Conservation (phyloP, 2,888 invertebrate species). For the Cheiracanthium punctorium region DNA sequence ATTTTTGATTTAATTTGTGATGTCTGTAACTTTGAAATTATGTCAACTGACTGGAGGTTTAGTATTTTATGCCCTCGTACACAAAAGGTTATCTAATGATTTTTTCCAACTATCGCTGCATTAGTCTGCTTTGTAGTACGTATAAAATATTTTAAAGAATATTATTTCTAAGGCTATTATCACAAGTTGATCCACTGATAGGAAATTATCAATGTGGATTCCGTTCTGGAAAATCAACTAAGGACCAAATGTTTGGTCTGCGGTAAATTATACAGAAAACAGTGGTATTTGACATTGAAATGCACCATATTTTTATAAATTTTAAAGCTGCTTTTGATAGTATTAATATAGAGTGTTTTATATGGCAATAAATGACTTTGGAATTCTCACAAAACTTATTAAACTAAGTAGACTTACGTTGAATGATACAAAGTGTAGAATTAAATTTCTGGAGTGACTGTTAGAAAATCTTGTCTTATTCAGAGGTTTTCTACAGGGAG, state of each 20-base stretch:
- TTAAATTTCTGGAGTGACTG: not conserved
- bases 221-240: not conserved
- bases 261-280: not conserved
- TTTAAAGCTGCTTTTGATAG: not conserved
- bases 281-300: not conserved
- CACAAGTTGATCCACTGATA: not conserved
- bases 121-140: not conserved
- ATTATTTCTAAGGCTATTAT: not conserved
- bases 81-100: too few relatives aligned
- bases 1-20: too few relatives aligned
- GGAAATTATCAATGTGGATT: not conserved
- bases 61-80: too few relatives aligned
- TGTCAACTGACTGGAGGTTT: too few relatives aligned
- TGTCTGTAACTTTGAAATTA: too few relatives aligned
- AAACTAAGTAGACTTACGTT: not conserved
- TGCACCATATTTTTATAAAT: not conserved
- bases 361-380: not conserved
- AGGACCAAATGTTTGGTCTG: not conserved
- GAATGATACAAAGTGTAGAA: not conserved
- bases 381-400: not conserved
- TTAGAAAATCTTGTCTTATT: slow-evolving; percentile 13
- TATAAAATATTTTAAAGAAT: not conserved
- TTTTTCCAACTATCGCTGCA: not conserved
- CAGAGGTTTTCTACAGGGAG: too few relatives aligned
- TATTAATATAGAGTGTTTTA: not conserved